A percentile compares a stretch with the other conserved stretches of the same genome.
Evolutionary conservation across 2,797 vertebrate species (phyloP).

Genomic region (Danio jaintianensis): DNA sequence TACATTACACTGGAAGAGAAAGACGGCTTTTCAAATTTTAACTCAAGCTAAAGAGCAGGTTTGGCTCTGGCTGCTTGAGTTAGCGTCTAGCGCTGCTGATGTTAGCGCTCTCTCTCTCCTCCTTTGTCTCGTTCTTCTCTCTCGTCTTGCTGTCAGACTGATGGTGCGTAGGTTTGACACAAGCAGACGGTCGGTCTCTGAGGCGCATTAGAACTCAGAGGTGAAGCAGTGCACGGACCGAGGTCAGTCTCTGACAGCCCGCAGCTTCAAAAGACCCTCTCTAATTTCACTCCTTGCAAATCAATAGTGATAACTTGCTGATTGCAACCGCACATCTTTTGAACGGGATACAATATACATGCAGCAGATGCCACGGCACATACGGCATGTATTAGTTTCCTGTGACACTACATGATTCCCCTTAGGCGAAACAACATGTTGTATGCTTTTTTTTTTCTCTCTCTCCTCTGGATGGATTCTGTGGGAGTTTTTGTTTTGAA

Average conservation of each 20-base stretch:
- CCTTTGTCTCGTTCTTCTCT: conserved; percentile 5
- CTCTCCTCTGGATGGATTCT: background rate
- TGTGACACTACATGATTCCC: background rate
- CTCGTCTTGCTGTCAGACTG: conserved; percentile 36
- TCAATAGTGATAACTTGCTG: conserved; percentile 52
- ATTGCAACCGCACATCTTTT: conserved; percentile 33
- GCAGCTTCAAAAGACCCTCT: conserved; percentile 41
- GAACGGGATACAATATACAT: conserved; percentile 22
- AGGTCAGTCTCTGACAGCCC: conserved; percentile 61
- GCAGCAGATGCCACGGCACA: conserved; percentile 23
- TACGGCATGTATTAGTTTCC: conserved; percentile 21
- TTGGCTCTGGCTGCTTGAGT: conserved; percentile 49
- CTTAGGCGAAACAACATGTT: background rate
- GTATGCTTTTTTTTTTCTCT: background rate
- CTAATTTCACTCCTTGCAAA: conserved; percentile 58
- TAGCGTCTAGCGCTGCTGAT: conserved; percentile 28
- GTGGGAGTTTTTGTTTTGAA: background rate
- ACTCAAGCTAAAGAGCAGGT: conserved; percentile 52
- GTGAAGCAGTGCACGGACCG: conserved; percentile 51
- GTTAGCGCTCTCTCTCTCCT: conserved; percentile 22
- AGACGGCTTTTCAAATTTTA: conserved; percentile 54
- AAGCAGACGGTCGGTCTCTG: conserved; percentile 46
- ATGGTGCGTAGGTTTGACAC: conserved; percentile 49
- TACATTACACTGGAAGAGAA: conserved; percentile 63
- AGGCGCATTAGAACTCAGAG: conserved; percentile 56